Evolutionary conservation across 2,797 vertebrate species (phyloP).

Genomic region (Sebastes vulpes): DNA sequence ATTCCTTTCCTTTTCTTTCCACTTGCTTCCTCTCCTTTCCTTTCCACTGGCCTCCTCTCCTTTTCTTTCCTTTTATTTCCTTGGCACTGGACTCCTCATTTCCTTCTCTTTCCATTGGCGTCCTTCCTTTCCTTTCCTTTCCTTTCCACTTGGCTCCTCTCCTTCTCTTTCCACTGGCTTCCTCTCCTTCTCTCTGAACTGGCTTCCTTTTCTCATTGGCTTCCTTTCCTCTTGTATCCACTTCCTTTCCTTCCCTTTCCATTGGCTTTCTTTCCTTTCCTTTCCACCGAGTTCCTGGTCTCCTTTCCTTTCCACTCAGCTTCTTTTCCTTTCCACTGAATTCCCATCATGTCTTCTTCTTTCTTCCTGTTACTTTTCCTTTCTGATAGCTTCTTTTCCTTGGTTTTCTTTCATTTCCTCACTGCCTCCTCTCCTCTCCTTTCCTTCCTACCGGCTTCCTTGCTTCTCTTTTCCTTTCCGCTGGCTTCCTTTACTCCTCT

Average conservation of each 20-base stretch:
- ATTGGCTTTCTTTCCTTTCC: neutral
- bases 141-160: neutral
- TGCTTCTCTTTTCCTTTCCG: constrained; percentile 2
- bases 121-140: neutral
- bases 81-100: neutral
- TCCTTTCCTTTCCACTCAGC: neutral
- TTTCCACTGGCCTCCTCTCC: neutral
- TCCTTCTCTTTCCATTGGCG: neutral
- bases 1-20: neutral
- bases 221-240: neutral
- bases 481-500: constrained; percentile 40
- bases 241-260: neutral
- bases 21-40: neutral
- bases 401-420: neutral
- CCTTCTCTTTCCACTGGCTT: neutral
- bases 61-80: neutral
- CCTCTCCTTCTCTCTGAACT: neutral
- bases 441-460: neutral
- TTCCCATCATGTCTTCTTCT: neutral
- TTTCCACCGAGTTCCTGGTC: neutral
- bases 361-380: neutral
- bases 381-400: neutral
- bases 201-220: neutral
- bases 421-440: neutral
- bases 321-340: neutral